Conservation (phyloP, 2,797 vertebrate species). For the Peromyscus aztecus region DNA sequence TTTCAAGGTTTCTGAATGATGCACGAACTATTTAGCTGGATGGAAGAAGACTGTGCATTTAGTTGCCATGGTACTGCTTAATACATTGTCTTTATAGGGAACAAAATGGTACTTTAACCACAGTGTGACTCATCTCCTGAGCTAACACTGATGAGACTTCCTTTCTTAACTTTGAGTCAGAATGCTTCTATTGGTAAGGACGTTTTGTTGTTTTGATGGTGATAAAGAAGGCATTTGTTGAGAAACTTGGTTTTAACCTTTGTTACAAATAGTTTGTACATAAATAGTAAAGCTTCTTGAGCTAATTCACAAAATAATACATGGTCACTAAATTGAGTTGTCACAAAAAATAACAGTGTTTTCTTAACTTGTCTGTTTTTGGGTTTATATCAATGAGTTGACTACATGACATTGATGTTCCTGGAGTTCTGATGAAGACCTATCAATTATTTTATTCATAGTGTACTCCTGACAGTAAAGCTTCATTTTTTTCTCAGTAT, state of each 20-base stretch:
- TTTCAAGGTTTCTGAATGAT: conserved; percentile 26
- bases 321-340: not conserved
- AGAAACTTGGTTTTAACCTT: not conserved
- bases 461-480: not conserved
- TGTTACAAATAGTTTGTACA: not conserved
- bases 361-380: not conserved
- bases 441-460: not conserved
- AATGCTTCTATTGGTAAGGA: conserved; percentile 22
- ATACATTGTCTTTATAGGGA: conserved; percentile 20
- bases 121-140: conserved; percentile 36
- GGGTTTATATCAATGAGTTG: not conserved
- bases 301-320: conserved; percentile 7
- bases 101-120: conserved; percentile 64
- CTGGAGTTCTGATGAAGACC: not conserved
- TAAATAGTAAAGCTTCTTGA: conserved; percentile 35
- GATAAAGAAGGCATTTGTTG: conserved; percentile 11
- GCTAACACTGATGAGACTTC: conserved; percentile 39
- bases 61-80: conserved; percentile 52
- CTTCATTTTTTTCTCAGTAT: not conserved
- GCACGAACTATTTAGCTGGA: not conserved
- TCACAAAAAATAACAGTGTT: not conserved
- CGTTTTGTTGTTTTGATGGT: not conserved
- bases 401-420: not conserved
- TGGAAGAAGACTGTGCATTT: conserved; percentile 16
- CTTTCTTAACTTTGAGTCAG: conserved; percentile 44